These are phyloP conservation scores for Neelides sp. DNA, from an alignment of 1,140 invertebrate genomes.

Conservation along the genomic window DNA sequence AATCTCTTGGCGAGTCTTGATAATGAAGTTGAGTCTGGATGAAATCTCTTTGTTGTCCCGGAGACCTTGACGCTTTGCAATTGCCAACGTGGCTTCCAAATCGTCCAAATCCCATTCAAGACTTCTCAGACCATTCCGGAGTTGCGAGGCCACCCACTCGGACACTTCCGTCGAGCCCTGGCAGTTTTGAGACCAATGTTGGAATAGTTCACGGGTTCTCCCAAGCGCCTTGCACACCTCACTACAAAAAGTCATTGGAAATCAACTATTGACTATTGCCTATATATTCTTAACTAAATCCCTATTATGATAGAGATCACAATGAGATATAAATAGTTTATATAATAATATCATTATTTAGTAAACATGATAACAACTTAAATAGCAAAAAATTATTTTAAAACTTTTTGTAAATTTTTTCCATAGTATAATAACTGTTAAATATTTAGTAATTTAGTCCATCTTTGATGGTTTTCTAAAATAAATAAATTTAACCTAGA, in stretches of 20 bases:
- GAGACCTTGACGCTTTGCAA: constrained; percentile 31
- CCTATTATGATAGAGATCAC: neutral
- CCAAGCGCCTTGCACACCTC: constrained; percentile 31
- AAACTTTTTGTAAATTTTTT: neutral
- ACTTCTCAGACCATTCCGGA: constrained; percentile 29
- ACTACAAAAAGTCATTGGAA: constrained; percentile 7
- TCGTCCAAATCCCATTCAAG: constrained; percentile 31
- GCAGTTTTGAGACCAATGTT: constrained; percentile 31
- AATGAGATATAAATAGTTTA: neutral
- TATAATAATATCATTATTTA: neutral
- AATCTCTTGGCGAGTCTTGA: constrained; percentile 32
- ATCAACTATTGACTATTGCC: neutral
- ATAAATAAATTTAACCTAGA: neutral
- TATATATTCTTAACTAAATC: neutral
- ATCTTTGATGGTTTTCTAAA: neutral
- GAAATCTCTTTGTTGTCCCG: constrained; percentile 32
- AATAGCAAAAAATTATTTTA: neutral
- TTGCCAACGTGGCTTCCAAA: constrained; percentile 29
- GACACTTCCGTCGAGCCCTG: constrained; percentile 31
- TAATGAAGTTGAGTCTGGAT: constrained; percentile 31
- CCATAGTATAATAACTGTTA: neutral
- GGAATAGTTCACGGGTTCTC: constrained; percentile 29
- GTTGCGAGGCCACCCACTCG: constrained; percentile 30
- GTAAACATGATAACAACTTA: neutral
- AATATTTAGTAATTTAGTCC: neutral